Percentiles rank a stretch among this genome's conserved stretches.
phyloP scores from a whole-genome alignment of 2,888 invertebrate genomes.

The Azorinus chamasolen region DNA sequence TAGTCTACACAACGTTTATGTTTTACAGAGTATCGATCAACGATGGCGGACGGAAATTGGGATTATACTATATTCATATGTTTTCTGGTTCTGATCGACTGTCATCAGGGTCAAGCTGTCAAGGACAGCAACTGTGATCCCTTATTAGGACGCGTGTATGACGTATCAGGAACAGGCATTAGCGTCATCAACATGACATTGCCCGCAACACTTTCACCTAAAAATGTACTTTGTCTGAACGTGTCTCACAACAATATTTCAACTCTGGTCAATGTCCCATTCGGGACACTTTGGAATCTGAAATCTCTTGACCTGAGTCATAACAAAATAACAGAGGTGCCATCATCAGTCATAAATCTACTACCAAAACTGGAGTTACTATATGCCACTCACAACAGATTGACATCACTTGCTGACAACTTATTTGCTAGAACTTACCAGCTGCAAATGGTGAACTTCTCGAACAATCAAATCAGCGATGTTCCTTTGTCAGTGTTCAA shows the following conservation, averaged over 20 bases:
- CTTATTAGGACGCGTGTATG: no score
- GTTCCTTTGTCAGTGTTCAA: conserved; percentile 42
- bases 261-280: conserved; percentile 15
- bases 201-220: no score
- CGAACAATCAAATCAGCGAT: conserved; percentile 27
- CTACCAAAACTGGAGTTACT: conserved; percentile 15
- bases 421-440: conserved; percentile 28
- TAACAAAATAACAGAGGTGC: conserved; percentile 19
- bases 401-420: conserved; percentile 22
- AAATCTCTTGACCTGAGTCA: conserved; percentile 26
- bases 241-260: conserved; percentile 30
- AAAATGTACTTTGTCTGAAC: conserved; percentile 8
- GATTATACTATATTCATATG: no score
- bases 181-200: no score
- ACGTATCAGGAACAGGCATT: no score
- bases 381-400: conserved; percentile 27
- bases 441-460: conserved; percentile 19
- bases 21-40: no score
- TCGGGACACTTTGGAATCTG: conserved; percentile 31
- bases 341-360: neutral
- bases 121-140: no score
- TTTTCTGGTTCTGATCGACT: no score
- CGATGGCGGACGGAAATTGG: no score
- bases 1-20: no score
- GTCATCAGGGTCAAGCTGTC: no score